These are phyloP conservation scores for Araneus ventricosus DNA, from an alignment of 1,140 invertebrate genomes.

Conservation along the genomic window DNA sequence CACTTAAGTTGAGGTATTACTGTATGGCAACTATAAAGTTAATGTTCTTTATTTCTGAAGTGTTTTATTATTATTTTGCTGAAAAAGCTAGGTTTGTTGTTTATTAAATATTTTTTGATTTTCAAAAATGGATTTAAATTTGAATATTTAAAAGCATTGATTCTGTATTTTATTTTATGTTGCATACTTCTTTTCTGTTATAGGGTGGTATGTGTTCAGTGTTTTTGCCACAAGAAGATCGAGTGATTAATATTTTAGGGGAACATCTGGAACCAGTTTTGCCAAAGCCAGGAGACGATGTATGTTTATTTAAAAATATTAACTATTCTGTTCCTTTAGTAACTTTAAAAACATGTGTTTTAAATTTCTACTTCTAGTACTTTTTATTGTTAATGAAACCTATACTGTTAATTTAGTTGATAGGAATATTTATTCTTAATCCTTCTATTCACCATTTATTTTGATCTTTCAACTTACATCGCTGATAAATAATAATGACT, in stretches of 20 bases:
- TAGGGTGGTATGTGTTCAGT: conserved; percentile 92
- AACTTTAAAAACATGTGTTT: no score
- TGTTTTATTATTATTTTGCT: background rate
- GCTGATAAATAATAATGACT: no score
- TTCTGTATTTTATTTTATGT: conserved; percentile 21
- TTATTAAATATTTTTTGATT: background rate
- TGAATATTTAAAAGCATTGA: background rate
- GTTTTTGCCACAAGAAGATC: conserved; percentile 90
- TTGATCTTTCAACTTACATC: no score
- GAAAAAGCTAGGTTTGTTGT: background rate
- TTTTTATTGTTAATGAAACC: no score
- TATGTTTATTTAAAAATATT: conserved; percentile 35
- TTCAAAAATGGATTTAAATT: background rate
- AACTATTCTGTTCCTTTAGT: no score
- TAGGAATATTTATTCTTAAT: no score
- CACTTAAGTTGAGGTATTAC: no score
- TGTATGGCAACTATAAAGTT: no score
- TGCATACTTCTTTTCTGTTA: conserved; percentile 68
- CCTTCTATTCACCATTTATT: no score
- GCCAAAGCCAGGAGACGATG: conserved; percentile 89
- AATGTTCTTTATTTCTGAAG: background rate
- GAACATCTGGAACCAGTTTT: conserved; percentile 94
- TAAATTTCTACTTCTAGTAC: no score
- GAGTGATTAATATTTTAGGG: conserved; percentile 90
- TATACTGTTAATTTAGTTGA: no score